These are phyloP conservation scores for Morpho helenor DNA, from an alignment of 2,888 invertebrate species.

Conservation along the genomic window DNA sequence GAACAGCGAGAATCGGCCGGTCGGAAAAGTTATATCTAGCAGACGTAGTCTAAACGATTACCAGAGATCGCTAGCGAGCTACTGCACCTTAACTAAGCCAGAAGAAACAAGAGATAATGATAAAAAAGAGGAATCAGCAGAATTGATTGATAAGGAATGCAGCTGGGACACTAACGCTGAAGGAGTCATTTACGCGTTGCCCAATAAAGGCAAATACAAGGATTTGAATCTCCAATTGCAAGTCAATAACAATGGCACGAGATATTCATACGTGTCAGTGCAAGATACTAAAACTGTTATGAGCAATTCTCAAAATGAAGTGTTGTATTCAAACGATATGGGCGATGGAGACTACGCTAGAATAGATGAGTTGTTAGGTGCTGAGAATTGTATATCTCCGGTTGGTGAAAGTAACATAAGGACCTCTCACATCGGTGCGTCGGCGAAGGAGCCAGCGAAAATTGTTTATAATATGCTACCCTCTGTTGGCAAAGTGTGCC, in stretches of 20 bases:
- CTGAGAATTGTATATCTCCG: constrained; percentile 69
- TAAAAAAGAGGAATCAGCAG: constrained; percentile 63
- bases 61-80: constrained; percentile 59
- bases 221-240: constrained; percentile 70
- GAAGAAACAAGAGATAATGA: constrained; percentile 43
- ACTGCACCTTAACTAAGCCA: constrained; percentile 51
- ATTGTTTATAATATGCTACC: constrained; percentile 60
- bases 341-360: constrained; percentile 69
- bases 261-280: constrained; percentile 70
- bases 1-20: constrained; percentile 52
- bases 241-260: constrained; percentile 71
- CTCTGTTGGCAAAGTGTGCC: constrained; percentile 63
- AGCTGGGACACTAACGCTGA: constrained; percentile 79
- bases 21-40: constrained; percentile 71
- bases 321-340: constrained; percentile 62
- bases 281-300: constrained; percentile 69
- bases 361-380: constrained; percentile 65
- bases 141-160: constrained; percentile 77
- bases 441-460: constrained; percentile 44
- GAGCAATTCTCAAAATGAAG: constrained; percentile 72
- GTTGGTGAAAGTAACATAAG: constrained; percentile 61
- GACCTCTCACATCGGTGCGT: constrained; percentile 64
- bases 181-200: constrained; percentile 73
- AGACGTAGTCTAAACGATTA: constrained; percentile 70
- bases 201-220: constrained; percentile 74